Evolutionary conservation across 2,113 vertebrate genomes (phyloP).

Genomic region (Caloenas nicobarica): DNA sequence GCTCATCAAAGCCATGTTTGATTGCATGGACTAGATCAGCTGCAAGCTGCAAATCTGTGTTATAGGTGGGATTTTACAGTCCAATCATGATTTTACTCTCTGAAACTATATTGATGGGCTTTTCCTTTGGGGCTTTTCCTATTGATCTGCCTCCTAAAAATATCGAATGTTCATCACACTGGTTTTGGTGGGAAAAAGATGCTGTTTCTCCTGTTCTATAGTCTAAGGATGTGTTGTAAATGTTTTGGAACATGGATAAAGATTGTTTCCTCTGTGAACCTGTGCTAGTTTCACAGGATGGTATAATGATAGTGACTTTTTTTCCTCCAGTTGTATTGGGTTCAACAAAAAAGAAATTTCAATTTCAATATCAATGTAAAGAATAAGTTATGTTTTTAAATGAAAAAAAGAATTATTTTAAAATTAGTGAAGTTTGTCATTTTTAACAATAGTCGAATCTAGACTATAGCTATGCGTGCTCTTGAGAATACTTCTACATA

Average conservation of each 20-base stretch:
- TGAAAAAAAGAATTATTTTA: background rate
- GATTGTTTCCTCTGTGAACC: background rate
- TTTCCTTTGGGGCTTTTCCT: background rate
- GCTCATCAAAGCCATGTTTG: background rate
- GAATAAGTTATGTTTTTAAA: background rate
- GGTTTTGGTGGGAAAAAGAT: background rate
- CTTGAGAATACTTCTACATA: background rate
- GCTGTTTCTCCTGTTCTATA: background rate
- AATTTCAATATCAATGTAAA: background rate
- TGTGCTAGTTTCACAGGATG: background rate
- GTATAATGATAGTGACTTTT: background rate
- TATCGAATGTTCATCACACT: accelerated
- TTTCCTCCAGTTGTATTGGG: background rate
- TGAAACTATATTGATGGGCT: background rate
- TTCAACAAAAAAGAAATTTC: background rate
- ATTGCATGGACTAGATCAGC: background rate
- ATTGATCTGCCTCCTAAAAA: background rate
- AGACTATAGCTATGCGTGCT: background rate
- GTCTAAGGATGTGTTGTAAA: background rate
- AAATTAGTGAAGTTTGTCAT: background rate
- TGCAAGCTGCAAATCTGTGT: background rate
- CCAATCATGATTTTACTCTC: background rate
- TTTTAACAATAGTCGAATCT: background rate
- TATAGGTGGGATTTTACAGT: background rate
- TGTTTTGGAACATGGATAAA: background rate